Base-by-base conservation (phyloP, 1,140 invertebrate genomes). In the Wasmannia auropunctata region DNA sequence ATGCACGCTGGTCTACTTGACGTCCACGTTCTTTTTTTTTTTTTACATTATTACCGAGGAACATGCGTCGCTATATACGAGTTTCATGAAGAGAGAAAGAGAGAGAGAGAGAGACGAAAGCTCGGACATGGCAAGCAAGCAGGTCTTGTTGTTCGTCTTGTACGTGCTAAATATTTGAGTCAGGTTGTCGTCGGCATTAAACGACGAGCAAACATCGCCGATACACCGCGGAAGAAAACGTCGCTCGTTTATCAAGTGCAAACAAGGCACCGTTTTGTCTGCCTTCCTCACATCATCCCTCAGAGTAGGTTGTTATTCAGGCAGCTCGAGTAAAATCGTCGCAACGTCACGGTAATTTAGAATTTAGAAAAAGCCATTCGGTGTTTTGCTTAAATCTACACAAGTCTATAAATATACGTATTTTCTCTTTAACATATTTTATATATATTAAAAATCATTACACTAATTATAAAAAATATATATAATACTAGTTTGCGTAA, bases 111-210 rank as follows among this genome's bases (percentile, higher is more conserved):
- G n/a, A 10, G 46, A 81, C 25, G 65, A 81, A 72, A 81, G 79
- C 79, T 72, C 22, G 49, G 69, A 75, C 43, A 34, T 4, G 43
- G 22, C 19, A 62, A 58, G 72, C 34, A 58, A 37, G 22, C 69
- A 19, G n/a, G 43, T 85, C 56, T 85, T 79, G 77, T 72, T 83
- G 79, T 83, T 83, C 79, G 40, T 81, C 25, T 81, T 81, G 79
- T 72, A 81, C 81, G 70, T 76, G 83, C 60, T 85, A 77, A 85
- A 85, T 85, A 85, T 85, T 85, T 77, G 58, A 85, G 72, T 85
- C 72, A 85, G 72, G 72, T 85, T 75, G 83, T 79, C 83, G 72
- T 79, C 46, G 83, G 43, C 58, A 85, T 85, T 85, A 85, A 85
- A 75, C 43, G 70, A 56, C 72, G 72, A 65, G 83, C 83, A 85